Evolutionary conservation across 2,888 invertebrate genomes (phyloP), one percentile per base, ranked within the genome.

Genomic region (Lithophane semibrunnea): DNA sequence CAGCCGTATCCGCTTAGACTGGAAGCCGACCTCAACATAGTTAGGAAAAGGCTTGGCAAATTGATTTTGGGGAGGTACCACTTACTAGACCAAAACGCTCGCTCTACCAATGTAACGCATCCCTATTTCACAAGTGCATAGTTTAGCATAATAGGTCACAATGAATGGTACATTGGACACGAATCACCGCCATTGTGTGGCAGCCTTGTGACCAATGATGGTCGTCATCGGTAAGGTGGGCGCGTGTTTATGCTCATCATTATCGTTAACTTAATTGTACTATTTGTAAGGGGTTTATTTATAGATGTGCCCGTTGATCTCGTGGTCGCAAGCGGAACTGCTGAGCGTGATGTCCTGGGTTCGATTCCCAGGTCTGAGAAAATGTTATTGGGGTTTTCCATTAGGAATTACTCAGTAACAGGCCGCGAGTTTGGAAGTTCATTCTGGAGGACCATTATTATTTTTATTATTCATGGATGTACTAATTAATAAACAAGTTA

Each of bases 181-280:
- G 77, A 83, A 58, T 44, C 68, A 56, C 2, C 64, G 24, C 65
- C 61, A 80, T 80, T 82, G 56, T 82, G 58, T 73, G 49, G 12
- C 47, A 77, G 49, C 81, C 83, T 81, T 65, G 81, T 69, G 56
- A 72, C 72, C 83, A 78, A 68, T 78, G 83, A 77, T 69, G 72
- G 60, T 5, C 21, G 72, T 56, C 68, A 80, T 44, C 49, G 18
- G 61, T 56, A 7, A 52, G 54, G 61, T 70, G 70, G 60, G 61
- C 44, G 56, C 49, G 76, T 82, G 58, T 72, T 72, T 68, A 71
- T 37, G 2, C 7, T 5, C 24, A 24, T 63, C 24, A 71, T 63
- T 49, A 52, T 81, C 58, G 61, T 58, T 9, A 58, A 18, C 65
- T 16, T n/a, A 49, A 66, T 21, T 66, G 29, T 77, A 24, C n/a